Evolutionary conservation across 2,113 vertebrate species (phyloP).

Genomic region (Brachirus orientalis): DNA sequence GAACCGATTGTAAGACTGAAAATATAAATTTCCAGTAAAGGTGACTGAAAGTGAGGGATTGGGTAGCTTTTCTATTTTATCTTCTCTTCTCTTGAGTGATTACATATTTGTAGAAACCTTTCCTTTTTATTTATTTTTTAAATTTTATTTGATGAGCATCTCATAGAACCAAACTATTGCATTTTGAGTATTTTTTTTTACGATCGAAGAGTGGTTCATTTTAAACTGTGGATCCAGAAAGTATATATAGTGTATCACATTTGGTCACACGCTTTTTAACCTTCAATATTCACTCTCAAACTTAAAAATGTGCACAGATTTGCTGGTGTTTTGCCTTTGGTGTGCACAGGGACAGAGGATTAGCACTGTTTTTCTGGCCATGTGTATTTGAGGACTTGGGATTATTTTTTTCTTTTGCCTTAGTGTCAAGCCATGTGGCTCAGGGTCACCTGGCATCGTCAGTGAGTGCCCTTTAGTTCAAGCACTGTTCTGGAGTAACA

Average conservation of each 20-base stretch:
- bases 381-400: neutral
- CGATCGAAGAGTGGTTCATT: neutral
- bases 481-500: slow-evolving; percentile 10
- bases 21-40: slow-evolving; percentile 56
- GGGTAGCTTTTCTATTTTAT: slow-evolving; percentile 18
- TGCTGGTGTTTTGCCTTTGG: no score
- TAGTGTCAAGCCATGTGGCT: slow-evolving; percentile 14
- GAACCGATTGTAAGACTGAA: slow-evolving; percentile 48
- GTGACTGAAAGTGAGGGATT: slow-evolving; percentile 21
- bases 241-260: neutral
- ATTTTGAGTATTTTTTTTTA: neutral
- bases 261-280: no score
- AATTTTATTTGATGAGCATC: slow-evolving; percentile 16
- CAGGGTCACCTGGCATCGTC: neutral
- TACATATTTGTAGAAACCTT: slow-evolving; percentile 30
- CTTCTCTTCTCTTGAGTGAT: slow-evolving; percentile 20
- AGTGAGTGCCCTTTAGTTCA: slow-evolving; percentile 5
- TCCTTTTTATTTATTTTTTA: neutral
- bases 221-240: neutral
- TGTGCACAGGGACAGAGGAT: no score
- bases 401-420: neutral
- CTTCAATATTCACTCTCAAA: neutral
- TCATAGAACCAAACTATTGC: slow-evolving; percentile 20
- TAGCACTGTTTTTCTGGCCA: neutral
- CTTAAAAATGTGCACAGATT: no score